Percentiles rank a stretch among this genome's conserved stretches.
Evolutionary conservation across 2,797 vertebrate genomes (phyloP).

Genomic region (Craterocephalus amniculus): DNA sequence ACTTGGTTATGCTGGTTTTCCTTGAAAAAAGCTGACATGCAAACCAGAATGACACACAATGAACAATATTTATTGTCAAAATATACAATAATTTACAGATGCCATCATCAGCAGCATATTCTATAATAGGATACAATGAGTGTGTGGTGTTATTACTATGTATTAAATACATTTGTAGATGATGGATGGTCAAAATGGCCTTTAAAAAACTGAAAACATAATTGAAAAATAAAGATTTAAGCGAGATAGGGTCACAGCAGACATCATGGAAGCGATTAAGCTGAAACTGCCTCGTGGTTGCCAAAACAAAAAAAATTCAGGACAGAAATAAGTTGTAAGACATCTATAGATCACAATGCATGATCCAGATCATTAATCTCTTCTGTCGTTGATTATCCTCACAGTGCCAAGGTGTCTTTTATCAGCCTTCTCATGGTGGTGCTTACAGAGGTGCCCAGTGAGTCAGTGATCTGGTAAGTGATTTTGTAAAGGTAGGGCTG

Average conservation of each 20-base stretch:
- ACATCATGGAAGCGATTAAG: conserved; percentile 6
- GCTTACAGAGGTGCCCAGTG: conserved; percentile 94
- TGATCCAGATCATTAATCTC: conserved; percentile 2
- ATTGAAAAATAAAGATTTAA: conserved; percentile 25
- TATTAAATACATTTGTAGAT: not conserved
- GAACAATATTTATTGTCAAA: conserved; percentile 60
- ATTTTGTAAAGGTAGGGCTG: conserved; percentile 99
- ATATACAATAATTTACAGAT: conserved; percentile 53
- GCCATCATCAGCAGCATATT: conserved; percentile 38
- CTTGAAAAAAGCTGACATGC: not conserved
- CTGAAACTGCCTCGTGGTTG: not conserved
- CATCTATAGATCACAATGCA: conserved; percentile 9
- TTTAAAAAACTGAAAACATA: conserved; percentile 26
- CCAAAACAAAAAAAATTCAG: conserved; percentile 5
- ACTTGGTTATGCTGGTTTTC: not conserved
- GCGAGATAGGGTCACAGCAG: conserved; percentile 19
- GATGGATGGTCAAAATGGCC: conserved; percentile 12
- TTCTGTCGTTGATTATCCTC: conserved; percentile 49
- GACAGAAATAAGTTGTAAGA: conserved; percentile 10
- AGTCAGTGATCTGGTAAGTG: conserved; percentile 95
- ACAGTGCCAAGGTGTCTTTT: conserved; percentile 96
- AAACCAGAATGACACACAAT: conserved; percentile 15
- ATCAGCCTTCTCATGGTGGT: conserved; percentile 98
- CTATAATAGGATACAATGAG: conserved; percentile 1
- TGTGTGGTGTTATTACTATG: not conserved